Base-by-base conservation (phyloP, 1,140 invertebrate genomes). In the Eriosoma lanigerum region DNA sequence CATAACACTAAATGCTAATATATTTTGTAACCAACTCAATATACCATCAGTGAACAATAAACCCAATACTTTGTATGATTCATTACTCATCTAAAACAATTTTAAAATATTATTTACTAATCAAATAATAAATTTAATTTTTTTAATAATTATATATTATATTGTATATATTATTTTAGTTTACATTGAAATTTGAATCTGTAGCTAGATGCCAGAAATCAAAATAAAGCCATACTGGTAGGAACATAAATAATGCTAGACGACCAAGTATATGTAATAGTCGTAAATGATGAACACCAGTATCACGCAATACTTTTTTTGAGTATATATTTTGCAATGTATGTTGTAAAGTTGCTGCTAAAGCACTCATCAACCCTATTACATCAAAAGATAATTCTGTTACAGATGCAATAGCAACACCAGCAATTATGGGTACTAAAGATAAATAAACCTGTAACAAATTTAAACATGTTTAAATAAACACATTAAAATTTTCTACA, bases 301-400 rank as follows among this genome's bases (percentile, higher is more conserved):
- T 96, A 82, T 97, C 94, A 84, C 91, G 91, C 19, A 97, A 38
- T 81, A 95, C 95, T 89, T 97, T 97, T 88, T 98, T 98, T 1
- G 95, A 96, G 87, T 94, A 97, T 82, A 98, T 96, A 86, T 98
- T 96, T 86, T 96, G 94, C 82, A 97, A 87, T 29, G 95, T 95
- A 84, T 97, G 96, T 62, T 94, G 93, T 86, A 95, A 90, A 1
- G 96, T 98, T 4, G 96, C 93, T 81, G 92, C 88, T 44, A 98
- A 88, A 46, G 97, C 96, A 86, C 94, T 94, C 32, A 94, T 85
- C 64, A 98, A 88, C 48, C 96, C 96, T 78, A 93, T 87, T 82
- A 93, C 87, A 86, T 98, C 93, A 87, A 98, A 98, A 82, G 94
- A 95, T 70, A 97, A 87, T 86, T 97, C 96, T 13, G 97, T 98